Conservation (phyloP, 2,113 vertebrate genomes). For the Leptosomus discolor region DNA sequence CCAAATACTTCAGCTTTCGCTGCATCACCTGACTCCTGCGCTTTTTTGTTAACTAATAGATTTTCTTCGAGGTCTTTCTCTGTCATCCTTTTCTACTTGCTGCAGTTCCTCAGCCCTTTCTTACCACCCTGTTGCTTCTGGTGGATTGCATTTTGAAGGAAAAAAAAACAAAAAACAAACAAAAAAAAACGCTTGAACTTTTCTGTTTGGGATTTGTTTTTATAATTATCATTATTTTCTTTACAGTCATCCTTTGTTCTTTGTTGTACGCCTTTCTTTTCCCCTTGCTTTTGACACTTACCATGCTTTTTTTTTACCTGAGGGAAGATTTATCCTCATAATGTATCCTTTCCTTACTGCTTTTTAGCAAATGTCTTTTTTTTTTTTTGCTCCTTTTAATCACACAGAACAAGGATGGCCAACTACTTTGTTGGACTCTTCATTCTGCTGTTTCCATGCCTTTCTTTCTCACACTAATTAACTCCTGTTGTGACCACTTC, state of each 20-base stretch:
- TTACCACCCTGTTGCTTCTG: not conserved
- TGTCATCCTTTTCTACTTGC: not conserved
- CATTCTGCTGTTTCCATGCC: not conserved
- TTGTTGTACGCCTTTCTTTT: not conserved
- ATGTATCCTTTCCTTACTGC: not conserved
- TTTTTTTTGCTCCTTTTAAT: not conserved
- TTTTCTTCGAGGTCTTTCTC: not conserved
- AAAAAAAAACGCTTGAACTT: not conserved
- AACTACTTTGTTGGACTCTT: not conserved
- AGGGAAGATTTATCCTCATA: not conserved
- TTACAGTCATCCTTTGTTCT: not conserved
- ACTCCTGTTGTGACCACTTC: not conserved
- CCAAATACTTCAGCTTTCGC: not conserved
- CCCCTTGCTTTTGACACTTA: not conserved
- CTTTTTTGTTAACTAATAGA: not conserved
- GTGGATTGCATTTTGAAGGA: not conserved
- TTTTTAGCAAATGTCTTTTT: not conserved
- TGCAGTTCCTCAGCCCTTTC: not conserved
- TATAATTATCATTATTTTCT: not conserved
- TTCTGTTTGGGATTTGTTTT: not conserved
- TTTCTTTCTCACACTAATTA: not conserved
- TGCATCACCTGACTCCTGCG: not conserved
- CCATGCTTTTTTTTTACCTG: not conserved
- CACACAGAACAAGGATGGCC: not conserved
- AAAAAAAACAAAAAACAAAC: rapidly evolving